These are phyloP conservation scores for Nansenia antarctica DNA, from an alignment of 2,113 vertebrate species.

Conservation along the genomic window DNA sequence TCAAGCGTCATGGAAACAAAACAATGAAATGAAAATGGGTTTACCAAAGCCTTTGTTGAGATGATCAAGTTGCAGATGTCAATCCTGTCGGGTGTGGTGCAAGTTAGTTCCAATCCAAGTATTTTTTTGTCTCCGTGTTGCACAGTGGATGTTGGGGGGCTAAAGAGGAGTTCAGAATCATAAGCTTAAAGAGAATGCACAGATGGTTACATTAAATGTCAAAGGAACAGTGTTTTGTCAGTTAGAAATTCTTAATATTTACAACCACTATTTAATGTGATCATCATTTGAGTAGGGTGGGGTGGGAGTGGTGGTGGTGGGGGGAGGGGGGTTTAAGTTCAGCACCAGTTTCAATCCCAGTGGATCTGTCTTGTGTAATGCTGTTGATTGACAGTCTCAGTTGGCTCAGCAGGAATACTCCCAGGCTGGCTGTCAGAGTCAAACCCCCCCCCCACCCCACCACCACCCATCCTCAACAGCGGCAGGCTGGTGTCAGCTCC, in stretches of 20 bases:
- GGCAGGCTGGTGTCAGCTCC: constrained; percentile 21
- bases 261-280: constrained; percentile 7
- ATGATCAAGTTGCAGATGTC: constrained; percentile 27
- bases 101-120: not conserved
- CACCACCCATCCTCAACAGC: constrained; percentile 13
- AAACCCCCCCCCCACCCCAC: not conserved
- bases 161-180: constrained; percentile 30
- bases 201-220: constrained; percentile 21
- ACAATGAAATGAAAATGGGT: constrained; percentile 33
- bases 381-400: constrained; percentile 27
- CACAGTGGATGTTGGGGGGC: constrained; percentile 25
- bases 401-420: constrained; percentile 24
- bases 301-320: not conserved
- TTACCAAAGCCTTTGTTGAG: constrained; percentile 51
- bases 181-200: constrained; percentile 37
- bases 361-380: constrained; percentile 16
- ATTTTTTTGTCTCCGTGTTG: constrained; percentile 37
- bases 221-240: constrained; percentile 18
- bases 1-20: constrained; percentile 3
- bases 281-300: not conserved
- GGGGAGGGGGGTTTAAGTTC: not conserved
- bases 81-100: constrained; percentile 18
- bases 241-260: constrained; percentile 9
- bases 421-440: not conserved
- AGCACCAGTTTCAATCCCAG: not conserved